phyloP scores from a whole-genome alignment of 1,140 invertebrate genomes.

The Drosophila truncata region DNA sequence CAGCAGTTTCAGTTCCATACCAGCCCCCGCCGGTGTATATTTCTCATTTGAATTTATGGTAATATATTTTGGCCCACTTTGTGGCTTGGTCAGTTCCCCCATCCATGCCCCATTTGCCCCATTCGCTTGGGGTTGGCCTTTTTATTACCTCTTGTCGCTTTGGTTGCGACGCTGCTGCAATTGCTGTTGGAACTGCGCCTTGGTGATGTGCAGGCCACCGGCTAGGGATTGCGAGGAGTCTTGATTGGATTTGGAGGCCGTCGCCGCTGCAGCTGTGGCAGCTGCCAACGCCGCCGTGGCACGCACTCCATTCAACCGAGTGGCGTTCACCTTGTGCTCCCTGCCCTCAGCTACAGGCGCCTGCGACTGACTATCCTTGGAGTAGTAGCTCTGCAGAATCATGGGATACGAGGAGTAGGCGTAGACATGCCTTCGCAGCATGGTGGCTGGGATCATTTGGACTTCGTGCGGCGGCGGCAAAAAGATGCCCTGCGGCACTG shows the following conservation, averaged over 20 bases:
- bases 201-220: slow-evolving; percentile 75
- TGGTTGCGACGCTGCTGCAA: slow-evolving; percentile 68
- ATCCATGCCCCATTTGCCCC: neutral
- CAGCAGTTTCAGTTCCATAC: slow-evolving; percentile 23
- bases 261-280: slow-evolving; percentile 18
- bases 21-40: slow-evolving; percentile 3
- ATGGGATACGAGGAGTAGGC: slow-evolving; percentile 82
- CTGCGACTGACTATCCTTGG: slow-evolving; percentile 25
- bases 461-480: slow-evolving; percentile 91
- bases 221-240: slow-evolving; percentile 54
- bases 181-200: slow-evolving; percentile 82
- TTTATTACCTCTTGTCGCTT: slow-evolving; percentile 75
- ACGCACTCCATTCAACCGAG: slow-evolving; percentile 65
- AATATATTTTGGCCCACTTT: slow-evolving; percentile 65
- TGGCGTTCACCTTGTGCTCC: slow-evolving; percentile 47
- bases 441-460: slow-evolving; percentile 86
- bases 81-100: slow-evolving; percentile 8
- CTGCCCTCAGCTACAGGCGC: slow-evolving; percentile 31
- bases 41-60: slow-evolving; percentile 71
- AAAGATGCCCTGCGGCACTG: slow-evolving; percentile 91
- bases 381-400: slow-evolving; percentile 69
- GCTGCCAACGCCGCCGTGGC: slow-evolving; percentile 56
- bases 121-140: slow-evolving; percentile 15
- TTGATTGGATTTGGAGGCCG: slow-evolving; percentile 49
- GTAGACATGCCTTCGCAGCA: slow-evolving; percentile 75